Conservation (phyloP, 2,113 vertebrate species). For the Sorex araneus region DNA sequence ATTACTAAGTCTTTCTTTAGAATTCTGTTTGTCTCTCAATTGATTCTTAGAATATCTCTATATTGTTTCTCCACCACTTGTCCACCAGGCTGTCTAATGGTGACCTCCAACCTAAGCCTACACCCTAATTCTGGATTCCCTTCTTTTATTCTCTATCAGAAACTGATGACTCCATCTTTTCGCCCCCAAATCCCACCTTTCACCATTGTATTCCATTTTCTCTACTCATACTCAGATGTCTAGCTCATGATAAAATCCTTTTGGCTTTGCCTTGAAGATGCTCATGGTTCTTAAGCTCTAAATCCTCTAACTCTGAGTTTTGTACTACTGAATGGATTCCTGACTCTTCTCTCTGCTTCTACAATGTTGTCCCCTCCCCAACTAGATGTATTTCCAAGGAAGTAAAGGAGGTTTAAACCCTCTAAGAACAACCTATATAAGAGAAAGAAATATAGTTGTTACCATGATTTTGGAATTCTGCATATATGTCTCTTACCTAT, state of each 20-base stretch:
- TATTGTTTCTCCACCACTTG: no score
- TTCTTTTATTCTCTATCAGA: neutral
- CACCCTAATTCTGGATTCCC: neutral
- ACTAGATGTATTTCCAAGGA: neutral
- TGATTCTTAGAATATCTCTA: neutral
- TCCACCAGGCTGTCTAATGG: neutral
- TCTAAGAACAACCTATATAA: neutral
- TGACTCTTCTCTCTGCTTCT: neutral
- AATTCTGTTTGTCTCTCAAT: neutral
- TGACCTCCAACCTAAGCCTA: neutral
- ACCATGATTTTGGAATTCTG: neutral
- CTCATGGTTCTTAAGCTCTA: no score
- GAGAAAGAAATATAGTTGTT: neutral
- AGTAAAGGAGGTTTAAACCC: neutral
- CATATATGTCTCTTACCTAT: fast-evolving
- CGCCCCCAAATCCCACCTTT: no score
- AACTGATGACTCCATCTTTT: neutral
- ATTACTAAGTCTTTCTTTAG: neutral
- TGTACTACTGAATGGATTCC: fast-evolving
- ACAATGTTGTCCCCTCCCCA: fast-evolving
- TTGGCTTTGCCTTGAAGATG: neutral
- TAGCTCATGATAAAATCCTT: neutral
- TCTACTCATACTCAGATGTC: neutral
- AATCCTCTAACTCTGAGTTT: fast-evolving
- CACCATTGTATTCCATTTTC: neutral